Base-by-base conservation (phyloP, 1,140 invertebrate species). In the Hormaphis cornu region DNA sequence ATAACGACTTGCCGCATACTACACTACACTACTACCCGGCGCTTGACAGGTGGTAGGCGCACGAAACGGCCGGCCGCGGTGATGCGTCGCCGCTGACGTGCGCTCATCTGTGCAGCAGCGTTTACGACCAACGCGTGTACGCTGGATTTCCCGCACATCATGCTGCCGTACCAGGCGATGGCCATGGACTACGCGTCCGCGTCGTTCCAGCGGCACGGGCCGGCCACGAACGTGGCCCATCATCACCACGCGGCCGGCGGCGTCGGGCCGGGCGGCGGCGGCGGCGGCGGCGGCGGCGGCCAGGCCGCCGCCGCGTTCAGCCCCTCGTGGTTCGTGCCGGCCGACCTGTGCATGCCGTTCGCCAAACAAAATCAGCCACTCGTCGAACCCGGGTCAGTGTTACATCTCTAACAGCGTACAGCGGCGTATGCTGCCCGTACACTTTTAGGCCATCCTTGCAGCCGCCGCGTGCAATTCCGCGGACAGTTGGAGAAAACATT, bases 241-340 rank as follows among this genome's bases (percentile, higher is more conserved):
- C 61, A 66, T 48, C 61, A 66, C 18, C 61, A 66, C 28, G 61
- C 8, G 28, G 40, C 44, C 28, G 61, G 61, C 7, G 61, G 42
- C 8, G 12, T n/a, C 6, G 78, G 81, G 74, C 72, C 75, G 77
- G 71, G 79, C 78, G 76, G 78, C 78, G 77, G 79, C 82, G 44
- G 61, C 7, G 14, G 35, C 1, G 26, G 33, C 18, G 78, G 82
- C 75, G 73, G 75, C 77, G 70, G 78, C 79, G 76, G 78, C 78
- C 80, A 82, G 77, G 79, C 82, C 44, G 76, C 78, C 79, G 80
- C 83, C 77, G 79, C 82, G 42, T 92, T 91, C 83, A 88, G 88
- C 76, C 89, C 91, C 84, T 91, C 89, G 81, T 92, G 89, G 89
- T 90, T 91, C 84, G 89, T 91, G 87, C 89, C 89, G 83, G 87